Base-by-base conservation (phyloP, 2,797 vertebrate genomes). In the Calcarius lapponicus region DNA sequence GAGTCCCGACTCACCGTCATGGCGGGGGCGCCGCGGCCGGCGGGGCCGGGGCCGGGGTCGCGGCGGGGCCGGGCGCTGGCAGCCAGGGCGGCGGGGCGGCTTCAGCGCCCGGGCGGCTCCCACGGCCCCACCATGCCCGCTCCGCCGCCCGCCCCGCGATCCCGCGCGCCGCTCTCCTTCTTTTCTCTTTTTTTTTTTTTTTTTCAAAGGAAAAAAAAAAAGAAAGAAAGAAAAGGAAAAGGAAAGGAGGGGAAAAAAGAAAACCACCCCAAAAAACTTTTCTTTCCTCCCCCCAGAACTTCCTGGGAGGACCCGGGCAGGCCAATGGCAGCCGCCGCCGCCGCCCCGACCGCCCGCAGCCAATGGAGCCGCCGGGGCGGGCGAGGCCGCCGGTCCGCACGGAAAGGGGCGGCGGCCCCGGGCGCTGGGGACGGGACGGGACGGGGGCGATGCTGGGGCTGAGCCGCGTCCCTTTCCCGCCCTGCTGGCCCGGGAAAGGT, bases 1-100 rank as follows among this genome's bases (percentile, higher is more conserved):
- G 4, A 6, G 83, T 96, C 88, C 24, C 38, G 50, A 97, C 95
- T 94, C 90, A 94, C 92, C 90, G 87, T 92, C 92, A 95, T 95
- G 84, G 90, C 84, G 54, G 90, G 94, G 70, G 47, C 60, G 14
- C 88, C 53, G 86, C 93, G 82, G 67, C 86, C 48, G 38, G 19
- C 78, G 66, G 64, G 74, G 80, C 66, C 86, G 74, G 88, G 73
- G 58, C 53, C 73, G 82, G 72, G 54, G 54, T 57, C 54, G 54
- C 54, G 54, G 54, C 54, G 54, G 54, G 54, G 54, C 32, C 32
- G 54, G 32, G 60, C 60, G 40, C 61, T 62, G 19, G 60, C 60
- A 62, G 60, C 61, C 92, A 93, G 88, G 88, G 87, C 78, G 66
- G 88, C 72, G 66, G 85, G 92, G 75, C 60, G 70, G 85, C 80